Evolutionary conservation across 2,888 invertebrate species (phyloP), one percentile per base, ranked within the genome.

Genomic region (Lasioglossum vierecki): DNA sequence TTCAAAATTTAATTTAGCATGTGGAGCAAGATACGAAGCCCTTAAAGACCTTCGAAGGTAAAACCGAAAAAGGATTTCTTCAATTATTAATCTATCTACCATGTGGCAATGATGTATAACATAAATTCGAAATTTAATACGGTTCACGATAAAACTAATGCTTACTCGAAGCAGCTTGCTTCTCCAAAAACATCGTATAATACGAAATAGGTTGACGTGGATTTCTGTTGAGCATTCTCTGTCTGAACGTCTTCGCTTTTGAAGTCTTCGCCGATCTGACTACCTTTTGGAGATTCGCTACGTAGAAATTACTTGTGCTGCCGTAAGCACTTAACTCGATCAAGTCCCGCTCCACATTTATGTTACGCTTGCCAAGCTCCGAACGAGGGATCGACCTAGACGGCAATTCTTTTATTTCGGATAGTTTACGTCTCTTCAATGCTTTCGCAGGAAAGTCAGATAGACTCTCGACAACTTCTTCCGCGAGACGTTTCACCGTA

Each of bases 221-320:
- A 83, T 94, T 94, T 39, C 93, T 90, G 26, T 90, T 82, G 3
- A 94, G 83, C 91, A 94, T 92, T n/a, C 85, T 90, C 63, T 93
- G 91, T 1, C 93, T 88, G 49, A 93, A 94, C 5, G 81, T 88
- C 9, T 66, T 18, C 6, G 89, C 84, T 0, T 84, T 87, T 0
- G 76, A 22, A 18, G 79, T 77, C 73, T 90, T 91, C 74, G 91
- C 92, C 1, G 86, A 82, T 72, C 91, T 91, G 15, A 84, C 89
- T 0, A 85, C 68, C 75, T 92, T 93, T 8, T 84, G 41, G n/a
- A 95, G 57, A 71, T 91, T 90, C 0, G 92, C 86, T 2, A 94
- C 91, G 11, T 82, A 76, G 71, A 95, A 95, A 41, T 92, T 76
- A 1, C 94, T 93, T 5, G 94, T 94, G 63, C 93, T 89, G 72